Conservation (phyloP, 2,113 vertebrate species). For the Tautogolabrus adspersus region DNA sequence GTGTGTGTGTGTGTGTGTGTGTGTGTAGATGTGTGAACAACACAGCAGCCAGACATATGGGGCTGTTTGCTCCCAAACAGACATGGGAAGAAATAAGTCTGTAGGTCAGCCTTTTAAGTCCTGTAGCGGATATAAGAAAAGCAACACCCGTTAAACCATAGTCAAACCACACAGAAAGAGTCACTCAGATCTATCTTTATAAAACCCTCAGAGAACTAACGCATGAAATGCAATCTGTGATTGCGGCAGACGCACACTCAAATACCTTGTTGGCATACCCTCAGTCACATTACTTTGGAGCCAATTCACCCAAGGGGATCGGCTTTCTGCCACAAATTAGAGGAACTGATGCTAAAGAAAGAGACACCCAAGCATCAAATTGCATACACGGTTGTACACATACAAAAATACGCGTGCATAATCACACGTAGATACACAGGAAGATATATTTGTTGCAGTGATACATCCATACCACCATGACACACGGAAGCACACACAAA, state of each 20-base stretch:
- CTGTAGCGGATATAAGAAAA: slow-evolving; percentile 7
- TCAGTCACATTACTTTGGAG: slow-evolving; percentile 62
- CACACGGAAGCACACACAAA: slow-evolving; percentile 5
- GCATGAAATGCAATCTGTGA: slow-evolving; percentile 46
- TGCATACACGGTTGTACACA: slow-evolving; percentile 18
- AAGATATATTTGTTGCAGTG: slow-evolving; percentile 33
- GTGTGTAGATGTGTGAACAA: slow-evolving; percentile 26
- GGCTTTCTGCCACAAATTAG: slow-evolving; percentile 60
- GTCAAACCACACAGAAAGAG: neutral
- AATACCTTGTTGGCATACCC: slow-evolving; percentile 37
- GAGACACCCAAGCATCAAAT: slow-evolving; percentile 61
- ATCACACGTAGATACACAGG: slow-evolving; percentile 25
- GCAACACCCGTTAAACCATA: slow-evolving; percentile 25
- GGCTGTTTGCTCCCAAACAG: slow-evolving; percentile 9
- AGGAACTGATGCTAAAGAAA: slow-evolving; percentile 66
- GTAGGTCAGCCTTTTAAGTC: slow-evolving; percentile 13
- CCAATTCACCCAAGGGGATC: slow-evolving; percentile 52
- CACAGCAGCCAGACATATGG: slow-evolving; percentile 44
- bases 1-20: no score
- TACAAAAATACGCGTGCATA: slow-evolving; percentile 37
- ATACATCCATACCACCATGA: slow-evolving; percentile 10
- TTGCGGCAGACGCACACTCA: slow-evolving; percentile 8
- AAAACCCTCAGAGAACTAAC: slow-evolving; percentile 18
- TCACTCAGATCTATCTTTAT: neutral
- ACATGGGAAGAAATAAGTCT: slow-evolving; percentile 22